Percentiles rank a stretch among this genome's conserved stretches.
Conservation (phyloP, 2,113 vertebrate genomes). For the Macrotis lagotis region DNA sequence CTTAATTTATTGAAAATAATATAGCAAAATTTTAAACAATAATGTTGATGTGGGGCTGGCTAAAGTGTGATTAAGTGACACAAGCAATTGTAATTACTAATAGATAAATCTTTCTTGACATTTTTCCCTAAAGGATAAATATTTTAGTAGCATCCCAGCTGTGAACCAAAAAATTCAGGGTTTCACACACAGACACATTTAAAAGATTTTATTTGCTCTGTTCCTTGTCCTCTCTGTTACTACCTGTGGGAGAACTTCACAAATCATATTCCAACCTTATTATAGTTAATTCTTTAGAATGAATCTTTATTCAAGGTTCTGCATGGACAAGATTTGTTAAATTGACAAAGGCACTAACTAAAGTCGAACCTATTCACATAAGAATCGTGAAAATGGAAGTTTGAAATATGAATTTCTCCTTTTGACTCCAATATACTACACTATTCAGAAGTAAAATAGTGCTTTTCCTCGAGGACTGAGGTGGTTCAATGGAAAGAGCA, state of each 20-base stretch:
- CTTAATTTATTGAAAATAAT: slow-evolving; percentile 5
- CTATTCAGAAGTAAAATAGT: too few relatives aligned
- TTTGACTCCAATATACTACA: not conserved
- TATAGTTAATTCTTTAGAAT: not conserved
- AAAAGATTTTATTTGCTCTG: not conserved
- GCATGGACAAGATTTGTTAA: not conserved
- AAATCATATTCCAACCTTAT: not conserved
- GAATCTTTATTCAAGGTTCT: not conserved
- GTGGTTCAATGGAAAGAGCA: too few relatives aligned
- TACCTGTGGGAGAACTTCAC: not conserved
- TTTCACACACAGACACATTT: slow-evolving; percentile 19
- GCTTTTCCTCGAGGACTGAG: too few relatives aligned
- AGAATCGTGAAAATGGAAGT: slow-evolving; percentile 6
- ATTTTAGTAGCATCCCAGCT: slow-evolving; percentile 15
- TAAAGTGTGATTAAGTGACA: not conserved
- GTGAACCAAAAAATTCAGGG: not conserved
- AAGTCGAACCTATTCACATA: not conserved
- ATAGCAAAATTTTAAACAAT: not conserved
- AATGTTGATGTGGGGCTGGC: slow-evolving; percentile 2
- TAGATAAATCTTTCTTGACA: not conserved
- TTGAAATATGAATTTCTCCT: not conserved
- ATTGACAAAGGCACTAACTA: not conserved
- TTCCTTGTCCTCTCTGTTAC: not conserved
- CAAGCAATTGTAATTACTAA: not conserved
- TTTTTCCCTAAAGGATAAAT: not conserved